Conservation (phyloP, 2,888 invertebrate species). For the Cremastinae sp. region DNA sequence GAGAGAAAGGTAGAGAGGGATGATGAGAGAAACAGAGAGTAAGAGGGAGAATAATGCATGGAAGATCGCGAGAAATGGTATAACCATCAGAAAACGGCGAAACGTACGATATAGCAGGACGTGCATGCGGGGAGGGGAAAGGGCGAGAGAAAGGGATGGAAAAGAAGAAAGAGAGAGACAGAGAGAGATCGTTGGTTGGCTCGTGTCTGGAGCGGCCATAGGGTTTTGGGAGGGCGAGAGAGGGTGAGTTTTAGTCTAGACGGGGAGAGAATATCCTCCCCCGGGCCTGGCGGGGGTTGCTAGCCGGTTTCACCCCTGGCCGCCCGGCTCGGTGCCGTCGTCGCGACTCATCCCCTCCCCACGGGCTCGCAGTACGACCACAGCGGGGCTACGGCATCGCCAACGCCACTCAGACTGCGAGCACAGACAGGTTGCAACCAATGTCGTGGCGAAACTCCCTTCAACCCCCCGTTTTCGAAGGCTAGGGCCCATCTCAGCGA, state of each 20-base stretch:
- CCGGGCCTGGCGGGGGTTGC: conserved; percentile 56
- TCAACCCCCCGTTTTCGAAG: conserved; percentile 47
- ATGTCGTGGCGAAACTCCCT: conserved; percentile 72
- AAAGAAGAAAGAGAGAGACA: conserved; percentile 41
- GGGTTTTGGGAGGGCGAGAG: conserved; percentile 63
- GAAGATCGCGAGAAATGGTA: conserved; percentile 50
- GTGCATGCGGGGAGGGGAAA: conserved; percentile 19
- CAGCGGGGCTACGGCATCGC: conserved; percentile 61
- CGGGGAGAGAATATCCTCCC: conserved; percentile 74
- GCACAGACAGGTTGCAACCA: conserved; percentile 76
- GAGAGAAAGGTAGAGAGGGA: conserved; percentile 25
- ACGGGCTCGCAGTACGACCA: conserved; percentile 45
- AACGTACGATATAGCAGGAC: conserved; percentile 49
- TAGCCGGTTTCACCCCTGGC: conserved; percentile 60
- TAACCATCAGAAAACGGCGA: conserved; percentile 53
- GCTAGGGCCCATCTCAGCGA: conserved; percentile 42
- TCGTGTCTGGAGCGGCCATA: conserved; percentile 69
- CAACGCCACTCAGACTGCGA: conserved; percentile 73
- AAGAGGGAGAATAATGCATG: conserved; percentile 30
- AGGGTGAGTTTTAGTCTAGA: conserved; percentile 77
- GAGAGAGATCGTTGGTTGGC: conserved; percentile 74
- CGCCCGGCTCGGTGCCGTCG: conserved; percentile 54
- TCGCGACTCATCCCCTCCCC: conserved; percentile 41
- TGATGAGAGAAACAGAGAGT: conserved; percentile 41
- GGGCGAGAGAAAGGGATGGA: conserved; percentile 30